A percentile compares a stretch with the other conserved stretches of the same genome.
phyloP scores from a whole-genome alignment of 2,888 invertebrate genomes.

The Ectobius pallidus region DNA sequence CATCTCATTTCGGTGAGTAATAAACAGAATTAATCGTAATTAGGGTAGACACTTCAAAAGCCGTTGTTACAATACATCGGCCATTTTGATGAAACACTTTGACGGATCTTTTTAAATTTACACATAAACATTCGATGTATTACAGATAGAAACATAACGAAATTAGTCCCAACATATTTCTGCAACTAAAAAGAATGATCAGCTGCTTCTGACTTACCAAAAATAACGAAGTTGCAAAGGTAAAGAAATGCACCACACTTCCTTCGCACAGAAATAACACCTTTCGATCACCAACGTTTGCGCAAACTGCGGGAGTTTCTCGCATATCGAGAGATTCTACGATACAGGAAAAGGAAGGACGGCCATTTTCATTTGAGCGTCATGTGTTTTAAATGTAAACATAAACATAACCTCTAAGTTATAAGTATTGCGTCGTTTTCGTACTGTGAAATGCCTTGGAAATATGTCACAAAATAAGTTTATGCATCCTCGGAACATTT shows the following conservation, averaged over 20 bases:
- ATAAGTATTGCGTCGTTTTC: neutral
- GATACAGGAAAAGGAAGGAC: constrained; percentile 28
- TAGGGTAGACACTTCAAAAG: neutral
- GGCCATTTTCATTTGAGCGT: neutral
- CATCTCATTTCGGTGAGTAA: too few relatives aligned
- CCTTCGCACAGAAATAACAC: neutral
- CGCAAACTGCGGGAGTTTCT: constrained; percentile 35
- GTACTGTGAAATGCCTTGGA: neutral
- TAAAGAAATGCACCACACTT: constrained; percentile 6
- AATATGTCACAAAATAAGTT: constrained; percentile 70
- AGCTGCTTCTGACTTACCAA: constrained; percentile 1
- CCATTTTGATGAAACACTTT: constrained; percentile 38
- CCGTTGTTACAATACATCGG: constrained; percentile 24
- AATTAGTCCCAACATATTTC: neutral
- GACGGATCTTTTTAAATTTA: constrained; percentile 1
- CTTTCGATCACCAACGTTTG: constrained; percentile 22
- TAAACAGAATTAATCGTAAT: too few relatives aligned
- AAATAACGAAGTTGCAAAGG: constrained; percentile 3
- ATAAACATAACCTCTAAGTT: neutral
- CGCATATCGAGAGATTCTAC: constrained; percentile 28
- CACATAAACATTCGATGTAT: neutral
- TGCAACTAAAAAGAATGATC: neutral
- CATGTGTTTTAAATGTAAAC: neutral
- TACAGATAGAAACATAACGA: neutral
- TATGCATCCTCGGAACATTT: constrained; percentile 95